Base-by-base conservation (phyloP, 2,113 vertebrate species). In the Varanus salvator region DNA sequence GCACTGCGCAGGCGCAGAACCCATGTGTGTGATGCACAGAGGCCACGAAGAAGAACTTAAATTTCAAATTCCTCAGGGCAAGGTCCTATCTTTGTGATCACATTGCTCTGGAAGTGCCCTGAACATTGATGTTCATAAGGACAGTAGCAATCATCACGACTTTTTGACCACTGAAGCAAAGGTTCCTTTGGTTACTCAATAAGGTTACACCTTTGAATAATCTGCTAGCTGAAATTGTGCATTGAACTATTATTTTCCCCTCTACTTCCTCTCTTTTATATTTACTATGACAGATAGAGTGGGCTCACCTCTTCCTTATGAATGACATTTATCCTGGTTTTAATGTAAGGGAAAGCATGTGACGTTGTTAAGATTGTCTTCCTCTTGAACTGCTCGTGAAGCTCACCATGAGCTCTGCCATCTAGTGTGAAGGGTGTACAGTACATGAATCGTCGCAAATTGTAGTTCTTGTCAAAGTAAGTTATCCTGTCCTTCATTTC, bases 401-500 rank as follows among this genome's bases (percentile, higher is more conserved):
- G 98, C 78, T 99, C 99, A 0, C 99, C 99, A 1, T 99, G 99
- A 6, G 99, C 99, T 3, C 99, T 97, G 5, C 99, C 99, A 1
- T 99, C 99, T 95, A 99, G 97, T 0, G 99, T 99, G 97, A 99
- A 99, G 27, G 99, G 99, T 0, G 99, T 99, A 96, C 99, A 99
- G 97, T 99, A 99, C 96, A 99, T 99, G 60, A 99, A 99, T 7
- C 98, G 98, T 1, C 99, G 97, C 96, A 99, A 84, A 96, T 99
- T 99, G 95, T 99, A 99, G 96, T 99, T 99, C 94, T 99, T 99
- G 96, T 99, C 99, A 1, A 99, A 99, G 95, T 99, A 99, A 0
- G 99, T 99, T 94, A 99, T 99, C 93, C 99, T 98, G 96, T 99
- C 99, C 97, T 99, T 99, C 99, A 99, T 99, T 96, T 99, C 99